phyloP scores from a whole-genome alignment of 2,888 invertebrate species.

The Chironomus tentans region DNA sequence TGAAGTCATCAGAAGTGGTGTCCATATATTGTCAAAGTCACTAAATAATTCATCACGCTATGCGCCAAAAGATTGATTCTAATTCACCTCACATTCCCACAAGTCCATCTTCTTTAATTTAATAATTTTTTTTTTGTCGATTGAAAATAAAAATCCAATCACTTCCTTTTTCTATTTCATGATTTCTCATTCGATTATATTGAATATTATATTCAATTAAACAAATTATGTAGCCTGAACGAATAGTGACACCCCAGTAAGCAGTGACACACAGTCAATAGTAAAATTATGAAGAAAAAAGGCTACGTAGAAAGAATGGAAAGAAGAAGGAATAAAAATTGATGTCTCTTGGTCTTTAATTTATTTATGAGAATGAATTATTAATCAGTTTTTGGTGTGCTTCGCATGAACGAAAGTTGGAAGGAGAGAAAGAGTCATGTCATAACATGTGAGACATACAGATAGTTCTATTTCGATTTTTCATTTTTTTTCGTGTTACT shows the following conservation, averaged over 20 bases:
- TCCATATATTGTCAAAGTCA: too few species aligned
- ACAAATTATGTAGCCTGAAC: not conserved
- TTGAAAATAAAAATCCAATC: not conserved
- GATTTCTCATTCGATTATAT: not conserved
- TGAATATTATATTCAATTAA: constrained; percentile 4
- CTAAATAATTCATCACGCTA: too few species aligned
- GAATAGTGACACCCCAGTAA: constrained; percentile 12
- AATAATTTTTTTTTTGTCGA: not conserved
- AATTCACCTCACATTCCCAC: not conserved
- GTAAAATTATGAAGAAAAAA: too few species aligned
- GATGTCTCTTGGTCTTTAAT: constrained; percentile 2
- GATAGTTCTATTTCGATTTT: not conserved
- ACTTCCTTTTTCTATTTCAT: constrained; percentile 9
- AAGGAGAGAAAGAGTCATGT: not conserved
- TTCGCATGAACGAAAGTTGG: not conserved
- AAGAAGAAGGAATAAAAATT: not conserved
- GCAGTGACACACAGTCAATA: not conserved
- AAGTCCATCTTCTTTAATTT: too few species aligned
- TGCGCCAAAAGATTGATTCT: too few species aligned
- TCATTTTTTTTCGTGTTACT: not conserved
- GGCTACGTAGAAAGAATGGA: not conserved
- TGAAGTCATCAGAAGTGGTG: too few species aligned
- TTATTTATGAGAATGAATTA: constrained; percentile 23
- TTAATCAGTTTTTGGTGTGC: constrained; percentile 5
- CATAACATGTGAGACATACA: not conserved